These are phyloP conservation scores for Microcebus jonahi DNA, from an alignment of 2,113 vertebrate genomes.

Conservation along the genomic window DNA sequence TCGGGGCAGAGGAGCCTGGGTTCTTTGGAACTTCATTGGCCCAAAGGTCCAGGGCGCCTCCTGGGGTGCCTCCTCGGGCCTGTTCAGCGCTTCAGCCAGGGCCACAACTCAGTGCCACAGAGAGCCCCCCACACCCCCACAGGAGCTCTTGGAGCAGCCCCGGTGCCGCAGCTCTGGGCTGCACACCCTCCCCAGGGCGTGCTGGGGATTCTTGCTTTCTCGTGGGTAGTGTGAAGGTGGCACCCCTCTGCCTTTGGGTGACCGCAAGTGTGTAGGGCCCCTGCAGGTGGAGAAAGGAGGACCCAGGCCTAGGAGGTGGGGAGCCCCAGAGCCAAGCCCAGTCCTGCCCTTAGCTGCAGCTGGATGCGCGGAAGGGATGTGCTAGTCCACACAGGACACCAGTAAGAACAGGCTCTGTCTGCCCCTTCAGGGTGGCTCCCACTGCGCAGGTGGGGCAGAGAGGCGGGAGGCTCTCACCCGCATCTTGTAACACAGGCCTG, in stretches of 20 bases:
- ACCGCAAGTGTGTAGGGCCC: background rate
- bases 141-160: background rate
- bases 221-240: background rate
- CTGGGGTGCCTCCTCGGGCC: background rate
- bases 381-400: background rate
- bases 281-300: too few species aligned
- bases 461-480: background rate
- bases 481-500: background rate
- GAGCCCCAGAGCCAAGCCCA: background rate
- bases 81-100: background rate
- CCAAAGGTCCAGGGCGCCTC: background rate
- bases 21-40: background rate
- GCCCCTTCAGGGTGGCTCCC: too few species aligned
- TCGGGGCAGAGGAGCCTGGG: background rate
- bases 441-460: background rate
- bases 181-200: too few species aligned
- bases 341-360: background rate
- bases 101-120: background rate
- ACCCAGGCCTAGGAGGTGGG: background rate
- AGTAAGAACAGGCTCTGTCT: background rate
- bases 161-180: background rate
- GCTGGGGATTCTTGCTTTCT: background rate
- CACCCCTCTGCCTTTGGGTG: background rate
- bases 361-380: rapidly evolving
- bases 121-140: background rate